phyloP scores from a whole-genome alignment of 2,797 vertebrate genomes.

The Sebastes nivosus region DNA sequence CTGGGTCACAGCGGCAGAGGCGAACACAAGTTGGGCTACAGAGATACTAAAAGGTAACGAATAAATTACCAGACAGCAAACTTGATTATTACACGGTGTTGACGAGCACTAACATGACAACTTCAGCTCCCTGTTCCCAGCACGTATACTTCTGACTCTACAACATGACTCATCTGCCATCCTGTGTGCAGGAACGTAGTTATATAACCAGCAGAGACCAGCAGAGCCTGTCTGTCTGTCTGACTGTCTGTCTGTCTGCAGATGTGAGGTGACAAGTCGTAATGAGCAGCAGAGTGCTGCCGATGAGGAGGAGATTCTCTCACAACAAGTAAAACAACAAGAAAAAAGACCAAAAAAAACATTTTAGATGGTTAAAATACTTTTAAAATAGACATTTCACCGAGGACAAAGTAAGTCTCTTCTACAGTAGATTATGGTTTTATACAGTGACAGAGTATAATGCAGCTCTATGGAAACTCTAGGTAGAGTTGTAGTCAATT shows the following conservation, averaged over 20 bases:
- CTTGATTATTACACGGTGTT: not conserved
- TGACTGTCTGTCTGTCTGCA: not conserved
- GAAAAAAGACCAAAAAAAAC: not conserved
- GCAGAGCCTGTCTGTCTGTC: not conserved
- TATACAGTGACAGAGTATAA: too few relatives aligned
- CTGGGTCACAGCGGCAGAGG: slow-evolving; percentile 5
- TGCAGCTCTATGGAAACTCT: too few relatives aligned
- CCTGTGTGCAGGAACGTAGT: not conserved
- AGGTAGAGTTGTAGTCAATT: too few relatives aligned
- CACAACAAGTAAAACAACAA: not conserved
- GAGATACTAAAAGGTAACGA: not conserved
- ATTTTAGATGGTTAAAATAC: not conserved
- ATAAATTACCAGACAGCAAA: slow-evolving; percentile 4
- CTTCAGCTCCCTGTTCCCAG: not conserved
- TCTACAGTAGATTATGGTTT: not conserved
- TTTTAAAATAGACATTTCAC: not conserved
- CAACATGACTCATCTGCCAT: slow-evolving; percentile 24
- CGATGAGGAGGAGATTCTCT: not conserved
- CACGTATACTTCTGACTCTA: not conserved
- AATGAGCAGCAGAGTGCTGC: slow-evolving; percentile 18
- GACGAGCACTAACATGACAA: not conserved
- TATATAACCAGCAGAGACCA: slow-evolving; percentile 28
- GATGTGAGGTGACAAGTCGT: not conserved
- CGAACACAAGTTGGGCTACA: not conserved
- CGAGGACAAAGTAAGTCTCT: not conserved